Evolutionary conservation across 2,113 vertebrate genomes (phyloP).

Genomic region (Jaculus jaculus): DNA sequence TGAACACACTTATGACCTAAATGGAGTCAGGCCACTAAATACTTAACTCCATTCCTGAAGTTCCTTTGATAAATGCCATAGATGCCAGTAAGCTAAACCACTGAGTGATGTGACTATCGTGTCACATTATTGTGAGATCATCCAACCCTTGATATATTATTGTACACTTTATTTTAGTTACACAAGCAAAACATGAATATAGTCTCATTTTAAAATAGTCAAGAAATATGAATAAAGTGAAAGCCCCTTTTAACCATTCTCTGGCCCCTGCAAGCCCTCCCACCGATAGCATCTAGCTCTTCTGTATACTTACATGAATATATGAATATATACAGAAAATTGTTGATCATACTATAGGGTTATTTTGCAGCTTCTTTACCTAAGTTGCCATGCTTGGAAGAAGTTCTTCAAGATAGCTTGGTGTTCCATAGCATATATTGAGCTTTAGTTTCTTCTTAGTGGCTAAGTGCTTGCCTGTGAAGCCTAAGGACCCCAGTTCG

Average conservation of each 20-base stretch:
- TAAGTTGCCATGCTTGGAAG: not conserved
- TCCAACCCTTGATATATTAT: not conserved
- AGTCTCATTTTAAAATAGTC: not conserved
- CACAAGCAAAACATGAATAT: not conserved
- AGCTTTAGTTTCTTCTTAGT: no score
- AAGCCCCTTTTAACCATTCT: not conserved
- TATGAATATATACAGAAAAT: no score
- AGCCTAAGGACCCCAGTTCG: no score
- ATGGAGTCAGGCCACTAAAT: conserved; percentile 27
- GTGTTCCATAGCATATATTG: not conserved
- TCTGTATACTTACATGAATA: not conserved
- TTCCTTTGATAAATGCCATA: not conserved
- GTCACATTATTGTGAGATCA: not conserved
- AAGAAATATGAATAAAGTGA: not conserved
- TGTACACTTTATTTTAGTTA: not conserved
- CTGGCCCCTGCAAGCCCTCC: not conserved
- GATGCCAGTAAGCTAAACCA: not conserved
- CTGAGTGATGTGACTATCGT: not conserved
- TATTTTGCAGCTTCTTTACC: not conserved
- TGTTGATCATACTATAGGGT: not conserved
- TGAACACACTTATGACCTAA: not conserved
- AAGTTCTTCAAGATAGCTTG: not conserved
- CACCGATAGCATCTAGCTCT: not conserved
- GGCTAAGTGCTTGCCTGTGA: no score
- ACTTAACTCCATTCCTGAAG: not conserved